Conservation (phyloP, 1,140 invertebrate genomes). For the Lordiphosa clarofinis region DNA sequence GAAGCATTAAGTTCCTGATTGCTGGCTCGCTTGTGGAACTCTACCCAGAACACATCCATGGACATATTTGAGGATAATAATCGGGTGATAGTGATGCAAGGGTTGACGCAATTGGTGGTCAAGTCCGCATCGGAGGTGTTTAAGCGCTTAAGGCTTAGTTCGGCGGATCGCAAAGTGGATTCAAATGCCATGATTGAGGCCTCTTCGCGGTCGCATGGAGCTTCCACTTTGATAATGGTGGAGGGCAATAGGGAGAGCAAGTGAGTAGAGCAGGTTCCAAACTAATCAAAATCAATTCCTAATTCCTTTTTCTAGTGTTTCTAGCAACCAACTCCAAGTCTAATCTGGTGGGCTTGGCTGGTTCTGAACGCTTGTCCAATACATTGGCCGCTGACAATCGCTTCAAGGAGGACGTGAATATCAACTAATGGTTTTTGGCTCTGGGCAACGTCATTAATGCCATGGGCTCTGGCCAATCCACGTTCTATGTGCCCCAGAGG, state of each 20-base stretch:
- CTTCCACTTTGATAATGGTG: constrained; percentile 91
- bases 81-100: constrained; percentile 83
- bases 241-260: constrained; percentile 83
- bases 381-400: constrained; percentile 83
- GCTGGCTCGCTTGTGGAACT: constrained; percentile 89
- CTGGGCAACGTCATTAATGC: no score
- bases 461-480: constrained; percentile 83
- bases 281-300: background rate
- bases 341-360: constrained; percentile 94
- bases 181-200: constrained; percentile 96
- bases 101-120: constrained; percentile 86
- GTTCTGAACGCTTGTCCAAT: constrained; percentile 95
- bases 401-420: no score
- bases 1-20: constrained; percentile 86
- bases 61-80: constrained; percentile 90
- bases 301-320: constrained; percentile 80
- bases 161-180: constrained; percentile 88
- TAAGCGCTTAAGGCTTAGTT: constrained; percentile 86
- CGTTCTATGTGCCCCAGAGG: constrained; percentile 91
- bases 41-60: constrained; percentile 87
- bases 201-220: constrained; percentile 94
- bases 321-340: constrained; percentile 88
- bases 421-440: no score
- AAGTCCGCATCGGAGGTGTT: constrained; percentile 83
- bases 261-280: constrained; percentile 77